A percentile compares a stretch with the other conserved stretches of the same genome.
Evolutionary conservation across 2,113 vertebrate species (phyloP).

Genomic region (Tiliqua scincoides): DNA sequence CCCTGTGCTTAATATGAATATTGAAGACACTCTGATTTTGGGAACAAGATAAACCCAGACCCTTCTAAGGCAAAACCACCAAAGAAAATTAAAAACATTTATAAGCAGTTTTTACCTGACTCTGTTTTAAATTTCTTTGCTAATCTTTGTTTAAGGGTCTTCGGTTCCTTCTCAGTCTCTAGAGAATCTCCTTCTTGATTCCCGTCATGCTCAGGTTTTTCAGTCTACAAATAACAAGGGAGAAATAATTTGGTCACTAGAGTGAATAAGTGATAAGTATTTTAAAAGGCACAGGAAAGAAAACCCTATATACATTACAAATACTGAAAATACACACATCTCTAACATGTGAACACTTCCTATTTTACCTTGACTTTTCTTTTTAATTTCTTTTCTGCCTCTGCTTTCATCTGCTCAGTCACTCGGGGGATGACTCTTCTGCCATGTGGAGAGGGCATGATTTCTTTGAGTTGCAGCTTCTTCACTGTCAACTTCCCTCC

Average conservation of each 20-base stretch:
- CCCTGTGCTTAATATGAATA: neutral
- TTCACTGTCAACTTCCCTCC: slow-evolving; percentile 78
- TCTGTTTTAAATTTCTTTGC: slow-evolving; percentile 77
- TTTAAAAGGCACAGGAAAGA: neutral
- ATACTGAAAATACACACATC: neutral
- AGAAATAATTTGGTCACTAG: neutral
- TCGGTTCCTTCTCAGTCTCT: slow-evolving; percentile 55
- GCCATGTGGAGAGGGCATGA: slow-evolving; percentile 87
- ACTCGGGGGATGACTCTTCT: slow-evolving; percentile 86
- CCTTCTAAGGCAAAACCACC: neutral
- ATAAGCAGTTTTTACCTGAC: slow-evolving; percentile 65
- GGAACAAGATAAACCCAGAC: slow-evolving; percentile 1
- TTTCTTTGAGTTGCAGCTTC: slow-evolving; percentile 83
- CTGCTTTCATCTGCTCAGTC: slow-evolving; percentile 92
- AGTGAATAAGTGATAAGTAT: neutral
- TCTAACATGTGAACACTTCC: neutral
- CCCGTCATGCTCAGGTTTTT: slow-evolving; percentile 83
- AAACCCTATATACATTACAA: neutral
- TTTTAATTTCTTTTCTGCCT: slow-evolving; percentile 85
- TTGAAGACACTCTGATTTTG: neutral
- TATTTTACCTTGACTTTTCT: slow-evolving; percentile 86
- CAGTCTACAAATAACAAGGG: slow-evolving; percentile 64
- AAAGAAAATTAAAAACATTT: slow-evolving; percentile 34
- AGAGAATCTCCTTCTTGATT: slow-evolving; percentile 70
- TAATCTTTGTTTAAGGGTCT: slow-evolving; percentile 75